Base-by-base conservation (phyloP, 2,888 invertebrate species). In the Empis stercorea region DNA sequence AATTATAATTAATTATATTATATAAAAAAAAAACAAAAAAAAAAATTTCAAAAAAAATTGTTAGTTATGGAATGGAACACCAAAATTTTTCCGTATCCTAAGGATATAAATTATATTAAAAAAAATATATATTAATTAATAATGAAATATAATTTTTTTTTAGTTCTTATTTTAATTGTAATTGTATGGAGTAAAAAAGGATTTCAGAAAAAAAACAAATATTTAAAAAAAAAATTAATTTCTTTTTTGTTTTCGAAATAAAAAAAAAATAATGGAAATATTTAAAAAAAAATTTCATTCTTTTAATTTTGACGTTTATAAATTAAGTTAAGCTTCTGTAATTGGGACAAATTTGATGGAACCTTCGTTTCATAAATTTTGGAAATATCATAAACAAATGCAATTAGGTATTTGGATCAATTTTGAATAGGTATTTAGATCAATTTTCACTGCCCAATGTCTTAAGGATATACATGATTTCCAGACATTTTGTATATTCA, bases 61-160 rank as follows among this genome's bases (percentile, higher is more conserved):
- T 44, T 48, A 44, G 44, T 48, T 48, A 44, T 48, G 44, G 44
- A 44, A 41, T 48, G 44, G 44, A 48, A 48, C 48, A 48, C 48
- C 48, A 48, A 48, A 44, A 41, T 41, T 45, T 45, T 45, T 46
- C 34, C 48, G 44, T 48, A 48, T 48, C 48, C 48, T 48, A 48
- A 48, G 48, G 48, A 48, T 48, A 45, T 45, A 45, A 37, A 48
- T 45, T 48, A 45, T 48, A 44, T 48, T 41, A 41, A 40, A 44
- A 47, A 43, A 36, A 47, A 37, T 13, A 13, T 38, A 42, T 37
- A 47, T 42, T 42, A 38, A 15, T n/a, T n/a, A n/a, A n/a, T n/a
- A 27, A 43, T 42, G 43, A 47, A 47, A 47, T 43, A 47, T 48
- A 48, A 48, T 40, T 40, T 23, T 23, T 23, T 40, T 27, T 40